Conservation (phyloP, 2,797 vertebrate species). For the Eulemur mongoz region DNA sequence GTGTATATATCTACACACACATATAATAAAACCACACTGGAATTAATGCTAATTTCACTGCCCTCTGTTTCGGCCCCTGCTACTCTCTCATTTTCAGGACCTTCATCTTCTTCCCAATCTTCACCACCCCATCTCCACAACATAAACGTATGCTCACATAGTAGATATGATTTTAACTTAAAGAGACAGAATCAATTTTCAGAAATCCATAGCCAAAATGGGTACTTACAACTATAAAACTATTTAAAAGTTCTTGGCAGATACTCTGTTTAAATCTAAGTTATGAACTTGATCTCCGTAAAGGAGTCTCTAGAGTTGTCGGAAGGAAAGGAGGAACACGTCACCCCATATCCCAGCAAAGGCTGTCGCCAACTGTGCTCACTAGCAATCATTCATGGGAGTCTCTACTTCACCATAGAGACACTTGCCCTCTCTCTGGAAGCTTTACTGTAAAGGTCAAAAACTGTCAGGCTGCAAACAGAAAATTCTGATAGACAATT, state of each 20-base stretch:
- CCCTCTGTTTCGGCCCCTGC: neutral
- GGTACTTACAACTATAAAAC: neutral
- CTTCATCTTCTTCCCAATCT: neutral
- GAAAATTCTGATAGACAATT: neutral
- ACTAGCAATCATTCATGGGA: neutral
- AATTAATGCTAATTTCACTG: neutral
- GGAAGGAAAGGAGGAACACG: neutral
- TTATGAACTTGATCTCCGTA: neutral
- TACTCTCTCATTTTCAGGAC: neutral
- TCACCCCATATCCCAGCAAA: neutral
- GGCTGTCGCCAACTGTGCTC: too few relatives aligned
- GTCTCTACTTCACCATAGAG: neutral
- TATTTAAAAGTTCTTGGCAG: neutral
- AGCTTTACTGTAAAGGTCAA: neutral
- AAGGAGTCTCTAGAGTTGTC: neutral
- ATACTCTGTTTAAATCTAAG: neutral
- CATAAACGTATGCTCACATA: neutral
- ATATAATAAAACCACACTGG: neutral
- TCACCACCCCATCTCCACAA: neutral
- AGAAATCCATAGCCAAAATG: neutral
- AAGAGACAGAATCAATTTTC: neutral
- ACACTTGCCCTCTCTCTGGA: neutral
- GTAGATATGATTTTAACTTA: neutral
- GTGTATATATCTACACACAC: too few relatives aligned
- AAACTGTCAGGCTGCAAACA: neutral